These are phyloP conservation scores for Oceanodroma leucorhoa DNA, from an alignment of 2,797 vertebrate species.

Conservation along the genomic window DNA sequence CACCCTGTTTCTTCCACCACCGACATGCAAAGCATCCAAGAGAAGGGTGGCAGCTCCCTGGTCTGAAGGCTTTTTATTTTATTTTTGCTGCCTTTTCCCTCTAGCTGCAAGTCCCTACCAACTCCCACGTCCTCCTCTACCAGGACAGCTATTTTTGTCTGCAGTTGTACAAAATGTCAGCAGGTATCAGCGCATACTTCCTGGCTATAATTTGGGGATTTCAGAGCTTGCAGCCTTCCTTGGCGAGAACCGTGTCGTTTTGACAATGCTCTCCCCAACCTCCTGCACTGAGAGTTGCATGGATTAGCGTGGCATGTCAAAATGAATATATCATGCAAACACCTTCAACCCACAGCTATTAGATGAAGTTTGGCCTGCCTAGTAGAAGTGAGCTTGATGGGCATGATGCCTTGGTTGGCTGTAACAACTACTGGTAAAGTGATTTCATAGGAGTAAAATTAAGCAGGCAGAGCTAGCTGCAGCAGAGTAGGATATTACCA, in stretches of 20 bases:
- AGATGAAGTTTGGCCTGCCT: neutral
- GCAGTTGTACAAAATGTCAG: neutral
- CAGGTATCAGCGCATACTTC: neutral
- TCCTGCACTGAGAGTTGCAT: neutral
- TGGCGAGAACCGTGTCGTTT: rapidly evolving
- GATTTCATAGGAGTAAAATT: neutral
- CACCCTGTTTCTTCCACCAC: neutral
- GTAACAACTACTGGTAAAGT: neutral
- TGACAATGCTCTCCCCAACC: neutral
- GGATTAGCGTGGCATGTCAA: neutral
- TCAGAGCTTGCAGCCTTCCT: neutral
- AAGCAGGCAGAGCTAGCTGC: neutral
- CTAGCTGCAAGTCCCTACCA: neutral
- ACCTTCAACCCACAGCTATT: neutral
- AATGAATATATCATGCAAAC: neutral
- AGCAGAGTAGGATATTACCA: neutral
- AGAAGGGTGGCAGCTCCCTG: neutral
- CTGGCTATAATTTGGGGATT: neutral
- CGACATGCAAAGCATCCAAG: neutral
- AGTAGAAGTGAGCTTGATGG: neutral
- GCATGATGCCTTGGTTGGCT: neutral
- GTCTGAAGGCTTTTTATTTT: neutral
- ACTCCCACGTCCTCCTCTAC: rapidly evolving
- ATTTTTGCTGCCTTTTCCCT: neutral
- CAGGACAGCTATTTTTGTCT: neutral